phyloP scores from a whole-genome alignment of 1,140 invertebrate species.

The Zaprionus tsacasi region DNA sequence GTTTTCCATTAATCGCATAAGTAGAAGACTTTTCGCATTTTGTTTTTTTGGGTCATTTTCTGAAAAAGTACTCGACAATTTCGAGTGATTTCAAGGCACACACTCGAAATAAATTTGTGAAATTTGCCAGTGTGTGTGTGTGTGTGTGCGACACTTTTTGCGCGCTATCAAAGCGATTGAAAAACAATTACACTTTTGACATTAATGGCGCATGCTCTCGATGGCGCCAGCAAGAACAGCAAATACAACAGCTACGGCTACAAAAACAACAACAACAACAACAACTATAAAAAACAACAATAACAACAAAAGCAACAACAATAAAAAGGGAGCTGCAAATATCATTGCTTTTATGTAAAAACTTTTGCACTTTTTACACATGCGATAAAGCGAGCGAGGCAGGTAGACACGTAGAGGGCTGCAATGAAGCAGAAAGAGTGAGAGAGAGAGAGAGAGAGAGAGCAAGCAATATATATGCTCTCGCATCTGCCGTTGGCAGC shows the following conservation, averaged over 20 bases:
- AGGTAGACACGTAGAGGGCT: background rate
- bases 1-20: constrained; percentile 26
- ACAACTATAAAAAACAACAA: background rate
- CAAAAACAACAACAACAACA: background rate
- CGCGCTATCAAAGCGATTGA: constrained; percentile 77
- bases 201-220: constrained; percentile 63
- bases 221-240: constrained; percentile 23
- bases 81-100: constrained; percentile 71
- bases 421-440: background rate
- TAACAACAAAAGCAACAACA: constrained; percentile 13
- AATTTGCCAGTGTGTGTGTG: constrained; percentile 35
- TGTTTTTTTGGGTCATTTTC: constrained; percentile 78
- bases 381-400: background rate
- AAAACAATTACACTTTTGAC: constrained; percentile 81
- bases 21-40: constrained; percentile 30
- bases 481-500: constrained; percentile 66
- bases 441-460: background rate
- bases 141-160: constrained; percentile 30
- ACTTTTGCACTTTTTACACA: constrained; percentile 47
- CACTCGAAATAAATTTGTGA: constrained; percentile 72
- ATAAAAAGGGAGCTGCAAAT: constrained; percentile 23
- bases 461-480: background rate
- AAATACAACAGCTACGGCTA: constrained; percentile 12
- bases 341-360: constrained; percentile 38
- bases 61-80: constrained; percentile 54